phyloP scores from a whole-genome alignment of 2,888 invertebrate genomes.

The Operophtera brumata region DNA sequence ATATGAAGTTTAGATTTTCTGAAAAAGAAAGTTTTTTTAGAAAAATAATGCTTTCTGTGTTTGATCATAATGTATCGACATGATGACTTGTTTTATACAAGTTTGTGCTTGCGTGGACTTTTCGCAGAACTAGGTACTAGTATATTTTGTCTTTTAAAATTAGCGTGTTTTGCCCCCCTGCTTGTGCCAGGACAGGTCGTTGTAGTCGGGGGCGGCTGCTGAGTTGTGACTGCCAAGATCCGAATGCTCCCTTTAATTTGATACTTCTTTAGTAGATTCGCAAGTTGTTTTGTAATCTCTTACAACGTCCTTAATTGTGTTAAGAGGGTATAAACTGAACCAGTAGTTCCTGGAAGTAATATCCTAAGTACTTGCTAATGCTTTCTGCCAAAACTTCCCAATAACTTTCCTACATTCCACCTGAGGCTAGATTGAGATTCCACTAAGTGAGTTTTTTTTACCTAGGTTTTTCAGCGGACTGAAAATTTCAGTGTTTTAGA shows the following conservation, averaged over 20 bases:
- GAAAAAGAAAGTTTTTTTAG: too few relatives aligned
- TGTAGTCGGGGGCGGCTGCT: too few relatives aligned
- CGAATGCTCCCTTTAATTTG: background rate
- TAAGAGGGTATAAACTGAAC: slow-evolving; percentile 21
- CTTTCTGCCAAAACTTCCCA: slow-evolving; percentile 16
- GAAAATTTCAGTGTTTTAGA: background rate
- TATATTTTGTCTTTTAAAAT: too few relatives aligned
- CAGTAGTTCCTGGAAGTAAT: slow-evolving; percentile 21
- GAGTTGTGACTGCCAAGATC: too few relatives aligned
- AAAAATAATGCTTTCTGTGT: too few relatives aligned
- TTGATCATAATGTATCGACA: too few relatives aligned
- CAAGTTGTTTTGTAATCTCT: slow-evolving; percentile 18
- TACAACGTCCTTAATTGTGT: slow-evolving; percentile 18
- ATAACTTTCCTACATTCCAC: slow-evolving; percentile 11
- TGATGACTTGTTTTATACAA: too few relatives aligned
- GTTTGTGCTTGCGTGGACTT: too few relatives aligned
- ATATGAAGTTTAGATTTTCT: too few relatives aligned
- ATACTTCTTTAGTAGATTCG: background rate
- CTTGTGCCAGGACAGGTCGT: too few relatives aligned
- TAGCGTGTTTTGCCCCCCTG: too few relatives aligned
- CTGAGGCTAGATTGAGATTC: slow-evolving; percentile 1
- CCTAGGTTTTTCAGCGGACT: background rate
- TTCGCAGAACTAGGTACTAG: too few relatives aligned
- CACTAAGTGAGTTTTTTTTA: background rate
- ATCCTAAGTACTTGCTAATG: slow-evolving; percentile 23